Percentiles rank a stretch among this genome's conserved stretches.
Conservation (phyloP, 2,113 vertebrate species). For the Falcunculus frontatus region DNA sequence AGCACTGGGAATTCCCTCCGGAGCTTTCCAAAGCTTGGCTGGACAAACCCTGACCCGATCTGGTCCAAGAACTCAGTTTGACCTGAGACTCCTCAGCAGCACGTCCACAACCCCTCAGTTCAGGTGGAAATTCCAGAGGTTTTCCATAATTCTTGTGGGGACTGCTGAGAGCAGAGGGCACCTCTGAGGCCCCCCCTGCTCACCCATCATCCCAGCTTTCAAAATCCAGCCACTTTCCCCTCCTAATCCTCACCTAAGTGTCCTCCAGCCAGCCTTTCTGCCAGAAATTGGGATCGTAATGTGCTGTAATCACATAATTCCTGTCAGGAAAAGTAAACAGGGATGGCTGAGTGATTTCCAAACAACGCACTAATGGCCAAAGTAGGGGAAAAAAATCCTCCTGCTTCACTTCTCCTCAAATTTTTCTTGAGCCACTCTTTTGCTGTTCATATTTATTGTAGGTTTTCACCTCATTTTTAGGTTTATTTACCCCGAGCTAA, state of each 20-base stretch:
- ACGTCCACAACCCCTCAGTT: not conserved
- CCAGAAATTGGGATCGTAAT: constrained; percentile 33
- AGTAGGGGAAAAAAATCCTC: not conserved
- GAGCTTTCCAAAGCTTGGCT: not conserved
- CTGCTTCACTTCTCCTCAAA: not conserved
- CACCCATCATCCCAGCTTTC: not conserved
- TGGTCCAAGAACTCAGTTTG: not conserved
- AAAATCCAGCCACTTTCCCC: not conserved
- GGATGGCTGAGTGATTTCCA: constrained; percentile 48
- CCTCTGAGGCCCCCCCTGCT: not conserved
- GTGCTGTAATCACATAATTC: constrained; percentile 57
- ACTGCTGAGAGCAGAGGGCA: not conserved
- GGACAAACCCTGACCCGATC: not conserved
- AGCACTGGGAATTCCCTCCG: not conserved
- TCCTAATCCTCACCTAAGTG: constrained; percentile 24
- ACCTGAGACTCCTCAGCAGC: not conserved
- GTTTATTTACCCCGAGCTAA: constrained; percentile 61
- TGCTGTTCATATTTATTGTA: constrained; percentile 27
- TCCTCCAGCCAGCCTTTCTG: constrained; percentile 13
- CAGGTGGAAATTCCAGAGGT: not conserved
- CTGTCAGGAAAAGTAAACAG: constrained; percentile 63
- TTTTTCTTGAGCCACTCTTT: constrained; percentile 9
- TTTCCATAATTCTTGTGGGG: not conserved
- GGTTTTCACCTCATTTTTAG: constrained; percentile 26
- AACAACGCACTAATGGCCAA: constrained; percentile 44